phyloP scores from a whole-genome alignment of 2,113 vertebrate species.

The Ptilorrhoa leucosticta region DNA sequence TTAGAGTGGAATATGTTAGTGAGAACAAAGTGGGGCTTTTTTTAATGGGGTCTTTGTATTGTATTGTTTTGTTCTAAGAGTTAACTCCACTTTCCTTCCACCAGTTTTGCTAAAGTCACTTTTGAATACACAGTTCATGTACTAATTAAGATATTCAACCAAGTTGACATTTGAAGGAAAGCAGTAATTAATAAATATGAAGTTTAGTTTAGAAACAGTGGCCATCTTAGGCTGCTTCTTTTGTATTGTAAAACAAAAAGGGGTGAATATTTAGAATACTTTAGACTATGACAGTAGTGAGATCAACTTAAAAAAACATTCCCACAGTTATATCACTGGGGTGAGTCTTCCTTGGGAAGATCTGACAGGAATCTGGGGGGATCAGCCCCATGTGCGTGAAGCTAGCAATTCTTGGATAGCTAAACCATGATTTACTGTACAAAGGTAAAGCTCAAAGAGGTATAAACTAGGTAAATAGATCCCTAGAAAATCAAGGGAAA shows the following conservation, averaged over 20 bases:
- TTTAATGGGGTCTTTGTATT: neutral
- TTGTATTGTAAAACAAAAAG: neutral
- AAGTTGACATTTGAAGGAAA: neutral
- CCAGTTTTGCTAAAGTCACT: neutral
- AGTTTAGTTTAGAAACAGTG: neutral
- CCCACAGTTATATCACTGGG: neutral
- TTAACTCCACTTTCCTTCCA: neutral
- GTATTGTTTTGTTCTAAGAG: neutral
- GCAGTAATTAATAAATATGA: neutral
- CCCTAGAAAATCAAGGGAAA: neutral
- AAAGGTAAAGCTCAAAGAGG: neutral
- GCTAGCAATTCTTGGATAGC: neutral
- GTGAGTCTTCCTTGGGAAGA: neutral
- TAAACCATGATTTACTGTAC: neutral
- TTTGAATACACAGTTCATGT: neutral
- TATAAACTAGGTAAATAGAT: neutral
- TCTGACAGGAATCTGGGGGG: neutral
- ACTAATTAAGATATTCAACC: neutral
- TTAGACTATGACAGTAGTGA: neutral
- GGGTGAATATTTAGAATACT: neutral
- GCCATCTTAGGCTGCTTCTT: neutral
- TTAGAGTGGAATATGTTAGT: neutral
- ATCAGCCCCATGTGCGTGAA: neutral
- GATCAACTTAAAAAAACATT: neutral
- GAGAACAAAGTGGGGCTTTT: fast-evolving